Conservation (phyloP, 1,140 invertebrate species). For the Pissodes strobi region DNA sequence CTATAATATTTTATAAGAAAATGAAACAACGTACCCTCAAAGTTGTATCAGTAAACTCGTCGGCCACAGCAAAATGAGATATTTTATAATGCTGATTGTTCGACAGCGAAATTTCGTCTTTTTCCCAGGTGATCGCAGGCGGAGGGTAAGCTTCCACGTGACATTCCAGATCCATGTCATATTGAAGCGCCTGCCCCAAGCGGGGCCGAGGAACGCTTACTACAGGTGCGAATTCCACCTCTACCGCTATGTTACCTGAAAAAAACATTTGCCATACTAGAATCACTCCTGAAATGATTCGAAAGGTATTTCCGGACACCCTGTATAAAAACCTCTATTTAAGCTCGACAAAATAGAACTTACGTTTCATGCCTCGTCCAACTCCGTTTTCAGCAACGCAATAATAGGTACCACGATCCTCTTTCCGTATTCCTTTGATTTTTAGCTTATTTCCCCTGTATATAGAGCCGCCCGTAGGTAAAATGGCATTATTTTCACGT, state of each 20-base stretch:
- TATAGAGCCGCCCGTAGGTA: constrained; percentile 85
- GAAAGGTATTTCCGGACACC: too few species aligned
- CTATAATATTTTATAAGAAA: not conserved
- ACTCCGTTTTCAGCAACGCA: constrained; percentile 93
- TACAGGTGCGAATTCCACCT: constrained; percentile 86
- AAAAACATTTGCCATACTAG: constrained; percentile 16
- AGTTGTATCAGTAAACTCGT: constrained; percentile 89
- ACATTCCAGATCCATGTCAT: constrained; percentile 91
- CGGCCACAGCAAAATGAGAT: constrained; percentile 86
- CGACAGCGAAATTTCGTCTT: constrained; percentile 76
- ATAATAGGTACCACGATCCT: constrained; percentile 90
- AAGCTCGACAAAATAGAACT: constrained; percentile 13
- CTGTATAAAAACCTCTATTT: too few species aligned
- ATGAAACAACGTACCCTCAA: constrained; percentile 54
- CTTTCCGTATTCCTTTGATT: constrained; percentile 79
- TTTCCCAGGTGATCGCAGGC: constrained; percentile 85
- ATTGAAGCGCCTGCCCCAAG: constrained; percentile 85
- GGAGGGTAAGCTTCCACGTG: constrained; percentile 91
- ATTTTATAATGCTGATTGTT: constrained; percentile 87
- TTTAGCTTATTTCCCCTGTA: constrained; percentile 82
- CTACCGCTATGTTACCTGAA: constrained; percentile 77
- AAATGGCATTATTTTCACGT: constrained; percentile 88
- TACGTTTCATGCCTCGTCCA: constrained; percentile 76
- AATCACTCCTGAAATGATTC: too few species aligned
- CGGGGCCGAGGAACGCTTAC: constrained; percentile 80